Evolutionary conservation across 2,888 invertebrate species (phyloP).

Genomic region (Anorthoa munda): DNA sequence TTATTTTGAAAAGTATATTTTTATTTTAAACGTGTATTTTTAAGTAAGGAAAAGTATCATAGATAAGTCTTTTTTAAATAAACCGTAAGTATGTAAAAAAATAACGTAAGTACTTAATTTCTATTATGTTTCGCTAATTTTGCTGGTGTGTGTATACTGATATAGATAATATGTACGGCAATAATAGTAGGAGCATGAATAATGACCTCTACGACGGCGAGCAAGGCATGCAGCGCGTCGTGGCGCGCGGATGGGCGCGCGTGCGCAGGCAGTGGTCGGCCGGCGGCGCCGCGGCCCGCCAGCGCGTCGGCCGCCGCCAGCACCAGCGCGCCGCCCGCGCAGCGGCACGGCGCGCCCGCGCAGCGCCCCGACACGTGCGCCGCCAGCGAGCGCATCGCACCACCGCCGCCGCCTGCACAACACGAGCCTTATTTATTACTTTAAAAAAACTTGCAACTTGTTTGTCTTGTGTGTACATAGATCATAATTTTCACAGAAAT

Average conservation of each 20-base stretch:
- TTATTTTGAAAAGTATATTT: no score
- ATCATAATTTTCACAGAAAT: no score
- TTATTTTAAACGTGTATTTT: no score
- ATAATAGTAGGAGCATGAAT: background rate
- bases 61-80: no score
- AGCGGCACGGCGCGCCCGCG: conserved; percentile 80
- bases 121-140: no score
- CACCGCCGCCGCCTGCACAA: conserved; percentile 26
- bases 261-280: conserved; percentile 91
- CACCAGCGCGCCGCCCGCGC: conserved; percentile 93
- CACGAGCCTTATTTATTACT: background rate
- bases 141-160: no score
- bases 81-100: no score
- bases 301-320: conserved; percentile 94
- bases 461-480: no score
- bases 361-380: conserved; percentile 23
- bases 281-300: conserved; percentile 93
- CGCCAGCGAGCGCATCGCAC: conserved; percentile 43
- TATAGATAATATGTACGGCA: no score
- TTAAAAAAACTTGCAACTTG: no score
- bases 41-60: no score
- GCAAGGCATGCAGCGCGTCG: conserved; percentile 89
- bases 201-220: conserved; percentile 76
- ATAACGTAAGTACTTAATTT: no score
- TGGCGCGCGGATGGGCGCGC: conserved; percentile 91